A percentile compares a stretch with the other conserved stretches of the same genome.
These are phyloP conservation scores for Thereva unica DNA, from an alignment of 2,888 invertebrate species.

Conservation along the genomic window DNA sequence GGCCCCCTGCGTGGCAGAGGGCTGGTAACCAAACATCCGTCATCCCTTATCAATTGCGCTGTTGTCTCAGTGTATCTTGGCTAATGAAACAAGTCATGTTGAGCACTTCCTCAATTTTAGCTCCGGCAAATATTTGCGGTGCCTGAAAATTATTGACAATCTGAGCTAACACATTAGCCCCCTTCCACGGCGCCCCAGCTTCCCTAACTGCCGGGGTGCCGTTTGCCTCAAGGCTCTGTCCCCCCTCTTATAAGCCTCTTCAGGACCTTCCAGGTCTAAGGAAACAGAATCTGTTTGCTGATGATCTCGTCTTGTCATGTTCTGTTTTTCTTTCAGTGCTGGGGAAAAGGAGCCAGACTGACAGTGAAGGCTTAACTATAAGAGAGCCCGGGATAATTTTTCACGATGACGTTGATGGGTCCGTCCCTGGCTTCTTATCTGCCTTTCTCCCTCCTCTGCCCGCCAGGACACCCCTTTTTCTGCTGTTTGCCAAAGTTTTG, in stretches of 20 bases:
- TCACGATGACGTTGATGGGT: constrained; percentile 26
- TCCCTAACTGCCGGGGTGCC: not conserved
- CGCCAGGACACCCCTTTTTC: too few species aligned
- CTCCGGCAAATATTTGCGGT: constrained; percentile 22
- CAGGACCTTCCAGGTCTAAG: not conserved
- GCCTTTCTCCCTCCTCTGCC: not conserved
- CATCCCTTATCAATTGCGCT: constrained; percentile 25
- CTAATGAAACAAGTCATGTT: constrained; percentile 32
- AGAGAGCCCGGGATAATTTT: constrained; percentile 8
- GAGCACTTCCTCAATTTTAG: constrained; percentile 32
- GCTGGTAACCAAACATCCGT: constrained; percentile 9
- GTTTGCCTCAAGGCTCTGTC: not conserved
- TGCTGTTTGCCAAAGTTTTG: too few species aligned
- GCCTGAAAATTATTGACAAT: constrained; percentile 29
- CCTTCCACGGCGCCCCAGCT: not conserved
- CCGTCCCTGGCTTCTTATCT: constrained; percentile 1
- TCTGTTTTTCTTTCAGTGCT: constrained; percentile 12
- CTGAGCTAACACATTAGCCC: constrained; percentile 27
- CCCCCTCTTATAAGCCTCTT: not conserved
- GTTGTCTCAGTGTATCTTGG: constrained; percentile 24
- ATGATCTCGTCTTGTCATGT: constrained; percentile 32
- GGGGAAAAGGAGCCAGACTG: constrained; percentile 14
- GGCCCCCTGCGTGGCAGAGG: too few species aligned
- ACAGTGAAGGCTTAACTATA: constrained; percentile 29
- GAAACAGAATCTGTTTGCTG: constrained; percentile 18